Base-by-base conservation (phyloP, 2,888 invertebrate species). In the Myathropa florea region DNA sequence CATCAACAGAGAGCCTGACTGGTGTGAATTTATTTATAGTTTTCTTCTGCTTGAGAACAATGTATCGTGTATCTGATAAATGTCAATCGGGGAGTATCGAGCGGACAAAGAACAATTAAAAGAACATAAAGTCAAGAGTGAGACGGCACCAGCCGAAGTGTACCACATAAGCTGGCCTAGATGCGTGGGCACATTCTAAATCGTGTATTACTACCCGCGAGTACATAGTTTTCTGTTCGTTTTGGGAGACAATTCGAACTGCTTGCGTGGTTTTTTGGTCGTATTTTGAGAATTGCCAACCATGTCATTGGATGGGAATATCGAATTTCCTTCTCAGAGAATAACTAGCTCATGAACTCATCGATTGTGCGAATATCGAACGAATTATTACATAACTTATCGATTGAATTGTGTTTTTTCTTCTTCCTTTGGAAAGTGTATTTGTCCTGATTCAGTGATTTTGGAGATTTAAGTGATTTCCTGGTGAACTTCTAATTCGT, bases 101-200 rank as follows among this genome's bases (percentile, higher is more conserved):
- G 71, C 55, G 53, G 64, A 72, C 70, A 82, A 78, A 30, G 18
- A 63, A 57, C 60, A 33, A 36, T n/a, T 23, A 18, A 33, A 63
- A 67, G 46, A 53, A 72, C 55, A 46, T 18, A 24, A 24, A 63
- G 21, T n/a, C 23, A 7, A 65, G 65, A 46, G 18, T 18, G 39
- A 30, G 21, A 57, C 24, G n/a, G 12, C n/a, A n/a, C n/a, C n/a
- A 53, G 28, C 63, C 71, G 63, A 72, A 18, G 18, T 46, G 46
- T 46, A 46, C n/a, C n/a, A n/a, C 46, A 46, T 46, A 18, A 46
- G n/a, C 64, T 85, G 77, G 72, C 85, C 85, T 81, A 85, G 85
- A 85, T 85, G 85, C 75, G 77, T 77, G 81, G 85, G 77, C 30
- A 57, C 67, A 81, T 76, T 71, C 76, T 68, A 77, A 76, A 76